Evolutionary conservation across 2,888 invertebrate species (phyloP).

Genomic region (Tipula confusa): DNA sequence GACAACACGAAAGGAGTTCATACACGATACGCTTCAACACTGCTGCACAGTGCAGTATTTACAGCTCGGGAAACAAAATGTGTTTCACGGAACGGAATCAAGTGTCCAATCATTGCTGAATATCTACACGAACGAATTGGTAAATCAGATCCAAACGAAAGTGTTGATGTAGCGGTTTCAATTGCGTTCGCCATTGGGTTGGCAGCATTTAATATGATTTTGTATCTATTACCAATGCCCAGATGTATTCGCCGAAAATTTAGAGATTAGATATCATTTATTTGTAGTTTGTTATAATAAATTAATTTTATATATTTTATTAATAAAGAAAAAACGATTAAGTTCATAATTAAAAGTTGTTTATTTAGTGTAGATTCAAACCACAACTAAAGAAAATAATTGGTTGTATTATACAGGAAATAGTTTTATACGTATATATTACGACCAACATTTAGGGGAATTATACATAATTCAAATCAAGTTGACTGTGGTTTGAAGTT

Average conservation of each 20-base stretch:
- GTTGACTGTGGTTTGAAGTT: background rate
- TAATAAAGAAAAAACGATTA: background rate
- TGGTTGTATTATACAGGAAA: too few relatives aligned
- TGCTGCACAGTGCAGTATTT: slow-evolving; percentile 69
- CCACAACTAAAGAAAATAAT: background rate
- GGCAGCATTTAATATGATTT: slow-evolving; percentile 74
- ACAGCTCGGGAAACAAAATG: slow-evolving; percentile 54
- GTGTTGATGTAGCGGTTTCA: slow-evolving; percentile 64
- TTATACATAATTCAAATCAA: background rate
- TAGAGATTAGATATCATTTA: slow-evolving; percentile 56
- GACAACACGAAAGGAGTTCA: slow-evolving; percentile 76
- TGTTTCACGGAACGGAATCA: slow-evolving; percentile 48
- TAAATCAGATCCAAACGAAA: slow-evolving; percentile 47
- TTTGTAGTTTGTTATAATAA: background rate
- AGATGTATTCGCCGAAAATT: slow-evolving; percentile 83
- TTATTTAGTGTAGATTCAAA: background rate
- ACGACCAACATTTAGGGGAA: background rate
- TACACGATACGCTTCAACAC: slow-evolving; percentile 72
- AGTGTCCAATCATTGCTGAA: slow-evolving; percentile 48
- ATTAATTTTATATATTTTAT: slow-evolving; percentile 1
- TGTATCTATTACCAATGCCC: slow-evolving; percentile 81
- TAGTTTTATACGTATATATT: too few relatives aligned
- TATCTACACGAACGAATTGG: slow-evolving; percentile 48
- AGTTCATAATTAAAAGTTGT: background rate
- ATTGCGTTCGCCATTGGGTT: slow-evolving; percentile 79